Evolutionary conservation across 2,888 invertebrate genomes (phyloP).

Genomic region (Microchrysa polita): DNA sequence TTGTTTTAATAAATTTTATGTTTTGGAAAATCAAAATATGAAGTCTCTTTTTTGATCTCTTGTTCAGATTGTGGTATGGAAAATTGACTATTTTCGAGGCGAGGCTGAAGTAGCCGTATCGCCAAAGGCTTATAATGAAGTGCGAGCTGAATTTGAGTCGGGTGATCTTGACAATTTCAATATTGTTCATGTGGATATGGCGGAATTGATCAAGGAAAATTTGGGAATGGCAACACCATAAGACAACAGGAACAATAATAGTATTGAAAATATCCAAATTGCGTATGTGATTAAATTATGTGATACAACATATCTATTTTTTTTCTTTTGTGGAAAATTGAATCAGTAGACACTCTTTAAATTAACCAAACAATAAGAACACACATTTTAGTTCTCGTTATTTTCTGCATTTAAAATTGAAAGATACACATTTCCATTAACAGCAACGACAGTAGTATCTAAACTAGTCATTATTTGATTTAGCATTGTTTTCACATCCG

Average conservation of each 20-base stretch:
- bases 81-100: constrained; percentile 17
- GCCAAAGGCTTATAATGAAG: constrained; percentile 18
- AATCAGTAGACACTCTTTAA: too few species aligned
- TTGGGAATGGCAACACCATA: background rate
- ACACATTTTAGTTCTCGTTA: background rate
- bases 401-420: background rate
- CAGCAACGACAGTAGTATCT: background rate
- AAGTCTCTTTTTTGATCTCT: background rate
- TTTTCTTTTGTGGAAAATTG: too few species aligned
- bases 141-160: constrained; percentile 20
- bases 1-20: too few species aligned
- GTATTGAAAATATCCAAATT: too few species aligned
- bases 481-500: background rate
- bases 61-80: background rate
- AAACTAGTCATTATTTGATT: background rate
- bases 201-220: constrained; percentile 11
- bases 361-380: too few species aligned
- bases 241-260: too few species aligned
- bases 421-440: constrained; percentile 24
- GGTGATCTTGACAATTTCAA: constrained; percentile 40
- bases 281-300: too few species aligned
- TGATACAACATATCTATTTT: too few species aligned
- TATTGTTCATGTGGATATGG: constrained; percentile 4
- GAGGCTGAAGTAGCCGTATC: constrained; percentile 27
- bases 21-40: too few species aligned